Evolutionary conservation across 2,797 vertebrate species (phyloP).

Genomic region (Gymnoscopelus braueri): DNA sequence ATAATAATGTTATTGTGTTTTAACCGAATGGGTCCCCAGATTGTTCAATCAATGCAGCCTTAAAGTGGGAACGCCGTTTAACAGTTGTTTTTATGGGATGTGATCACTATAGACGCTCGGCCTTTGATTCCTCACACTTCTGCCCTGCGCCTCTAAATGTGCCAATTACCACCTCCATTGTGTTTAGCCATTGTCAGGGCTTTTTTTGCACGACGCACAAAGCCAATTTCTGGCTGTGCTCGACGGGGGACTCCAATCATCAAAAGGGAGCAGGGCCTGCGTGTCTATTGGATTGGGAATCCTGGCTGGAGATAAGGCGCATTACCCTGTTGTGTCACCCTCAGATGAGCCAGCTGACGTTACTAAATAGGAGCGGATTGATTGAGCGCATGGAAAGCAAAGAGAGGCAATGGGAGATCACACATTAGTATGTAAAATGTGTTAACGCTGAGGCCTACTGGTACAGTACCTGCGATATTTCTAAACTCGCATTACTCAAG

Average conservation of each 20-base stretch:
- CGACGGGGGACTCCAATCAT: constrained; percentile 29
- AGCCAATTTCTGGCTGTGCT: constrained; percentile 62
- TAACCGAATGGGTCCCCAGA: no score
- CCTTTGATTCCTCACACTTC: constrained; percentile 54
- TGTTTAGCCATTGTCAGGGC: constrained; percentile 51
- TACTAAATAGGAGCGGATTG: constrained; percentile 42
- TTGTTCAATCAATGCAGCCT: constrained; percentile 21
- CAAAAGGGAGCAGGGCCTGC: constrained; percentile 36
- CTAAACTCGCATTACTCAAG: constrained; percentile 34
- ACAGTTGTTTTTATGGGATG: constrained; percentile 37
- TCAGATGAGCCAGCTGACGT: constrained; percentile 45
- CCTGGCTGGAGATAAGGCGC: constrained; percentile 65
- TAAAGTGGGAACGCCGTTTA: constrained; percentile 10
- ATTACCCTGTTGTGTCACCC: constrained; percentile 59
- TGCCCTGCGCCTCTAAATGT: constrained; percentile 58
- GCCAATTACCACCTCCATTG: constrained; percentile 70
- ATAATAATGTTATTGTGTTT: no score
- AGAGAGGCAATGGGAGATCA: neutral
- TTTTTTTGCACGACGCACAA: constrained; percentile 45
- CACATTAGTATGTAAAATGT: constrained; percentile 46
- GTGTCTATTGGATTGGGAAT: constrained; percentile 69
- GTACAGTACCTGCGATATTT: constrained; percentile 43
- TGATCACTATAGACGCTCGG: constrained; percentile 39
- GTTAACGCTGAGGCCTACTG: constrained; percentile 48
- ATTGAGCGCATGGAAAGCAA: constrained; percentile 44